phyloP scores from a whole-genome alignment of 2,113 vertebrate genomes.

The Petaurus breviceps region DNA sequence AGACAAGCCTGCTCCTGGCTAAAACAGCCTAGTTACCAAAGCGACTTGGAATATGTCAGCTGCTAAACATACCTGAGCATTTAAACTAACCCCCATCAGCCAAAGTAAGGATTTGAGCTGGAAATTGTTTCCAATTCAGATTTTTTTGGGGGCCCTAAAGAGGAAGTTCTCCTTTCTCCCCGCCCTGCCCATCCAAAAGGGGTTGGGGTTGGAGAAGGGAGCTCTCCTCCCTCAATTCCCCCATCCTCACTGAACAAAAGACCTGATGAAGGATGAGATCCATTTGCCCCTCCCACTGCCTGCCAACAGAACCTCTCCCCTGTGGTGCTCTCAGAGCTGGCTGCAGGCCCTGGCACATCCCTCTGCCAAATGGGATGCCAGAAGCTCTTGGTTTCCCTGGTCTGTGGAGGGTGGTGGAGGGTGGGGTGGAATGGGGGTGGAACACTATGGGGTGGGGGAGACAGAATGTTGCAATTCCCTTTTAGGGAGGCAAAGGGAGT shows the following conservation, averaged over 20 bases:
- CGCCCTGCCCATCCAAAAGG: background rate
- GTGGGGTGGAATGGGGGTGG: background rate
- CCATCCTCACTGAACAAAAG: slow-evolving; percentile 38
- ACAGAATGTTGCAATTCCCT: background rate
- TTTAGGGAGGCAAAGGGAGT: background rate
- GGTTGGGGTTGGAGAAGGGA: slow-evolving; percentile 12
- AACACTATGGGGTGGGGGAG: background rate
- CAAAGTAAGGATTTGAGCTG: slow-evolving; percentile 8
- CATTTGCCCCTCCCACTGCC: slow-evolving; percentile 53
- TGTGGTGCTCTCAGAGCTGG: background rate
- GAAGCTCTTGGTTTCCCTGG: slow-evolving; percentile 43
- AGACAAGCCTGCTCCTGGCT: background rate
- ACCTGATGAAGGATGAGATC: slow-evolving; percentile 17
- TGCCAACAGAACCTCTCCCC: slow-evolving; percentile 1
- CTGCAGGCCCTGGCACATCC: slow-evolving; percentile 5
- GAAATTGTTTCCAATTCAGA: background rate
- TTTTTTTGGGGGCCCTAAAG: slow-evolving; percentile 42
- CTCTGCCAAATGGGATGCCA: background rate
- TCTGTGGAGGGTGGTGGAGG: background rate
- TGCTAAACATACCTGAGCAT: background rate
- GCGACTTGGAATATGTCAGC: background rate
- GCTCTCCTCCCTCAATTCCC: slow-evolving; percentile 18
- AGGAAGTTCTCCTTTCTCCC: background rate
- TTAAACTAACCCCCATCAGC: slow-evolving; percentile 29
- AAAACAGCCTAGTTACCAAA: background rate